Evolutionary conservation across 2,797 vertebrate genomes (phyloP).

Genomic region (Triplophysa bombifrons): DNA sequence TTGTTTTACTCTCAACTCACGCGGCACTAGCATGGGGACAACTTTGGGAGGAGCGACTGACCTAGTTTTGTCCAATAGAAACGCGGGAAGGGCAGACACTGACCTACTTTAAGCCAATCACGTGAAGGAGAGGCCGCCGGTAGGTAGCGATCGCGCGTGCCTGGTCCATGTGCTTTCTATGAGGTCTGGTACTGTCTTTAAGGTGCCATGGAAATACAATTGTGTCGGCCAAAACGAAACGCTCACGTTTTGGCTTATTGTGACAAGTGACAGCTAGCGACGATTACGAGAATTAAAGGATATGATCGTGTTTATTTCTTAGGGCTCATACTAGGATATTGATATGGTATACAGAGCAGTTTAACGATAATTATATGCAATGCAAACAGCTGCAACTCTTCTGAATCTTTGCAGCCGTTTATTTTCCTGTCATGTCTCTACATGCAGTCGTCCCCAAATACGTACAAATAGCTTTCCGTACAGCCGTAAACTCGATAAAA

Average conservation of each 20-base stretch:
- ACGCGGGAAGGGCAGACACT: constrained; percentile 68
- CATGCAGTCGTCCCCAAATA: not conserved
- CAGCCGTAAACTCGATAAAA: not conserved
- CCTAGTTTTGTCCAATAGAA: constrained; percentile 87
- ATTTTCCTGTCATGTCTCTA: not conserved
- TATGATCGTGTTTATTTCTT: not conserved
- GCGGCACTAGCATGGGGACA: constrained; percentile 74
- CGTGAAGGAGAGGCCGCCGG: constrained; percentile 61
- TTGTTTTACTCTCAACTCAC: constrained; percentile 68
- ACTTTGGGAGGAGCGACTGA: constrained; percentile 83
- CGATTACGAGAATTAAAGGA: not conserved
- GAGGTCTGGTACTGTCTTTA: constrained; percentile 54
- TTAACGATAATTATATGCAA: not conserved
- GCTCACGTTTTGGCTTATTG: constrained; percentile 54
- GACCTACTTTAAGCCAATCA: constrained; percentile 85
- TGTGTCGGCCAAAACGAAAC: constrained; percentile 45
- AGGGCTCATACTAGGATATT: not conserved
- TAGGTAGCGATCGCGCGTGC: constrained; percentile 76
- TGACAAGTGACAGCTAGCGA: constrained; percentile 3
- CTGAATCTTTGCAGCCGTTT: not conserved
- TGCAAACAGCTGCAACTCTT: not conserved
- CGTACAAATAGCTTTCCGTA: not conserved
- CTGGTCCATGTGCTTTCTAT: constrained; percentile 72
- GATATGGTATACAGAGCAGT: not conserved
- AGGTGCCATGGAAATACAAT: constrained; percentile 48